Evolutionary conservation across 2,888 invertebrate genomes (phyloP).

Genomic region (Mimumesa dahlbomi): DNA sequence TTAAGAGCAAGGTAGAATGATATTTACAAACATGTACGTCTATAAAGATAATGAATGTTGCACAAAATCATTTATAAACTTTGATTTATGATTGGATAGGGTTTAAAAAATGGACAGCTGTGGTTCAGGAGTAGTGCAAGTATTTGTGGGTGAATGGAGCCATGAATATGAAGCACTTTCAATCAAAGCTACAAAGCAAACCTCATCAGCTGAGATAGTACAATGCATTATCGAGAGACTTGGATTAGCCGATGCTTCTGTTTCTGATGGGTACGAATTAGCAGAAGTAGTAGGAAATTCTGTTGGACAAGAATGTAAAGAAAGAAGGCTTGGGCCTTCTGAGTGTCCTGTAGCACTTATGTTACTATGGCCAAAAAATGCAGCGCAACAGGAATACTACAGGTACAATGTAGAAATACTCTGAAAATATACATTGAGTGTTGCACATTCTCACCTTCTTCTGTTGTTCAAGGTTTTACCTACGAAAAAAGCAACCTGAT

Average conservation of each 20-base stretch:
- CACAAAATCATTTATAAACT: not conserved
- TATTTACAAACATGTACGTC: not conserved
- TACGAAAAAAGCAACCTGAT: slow-evolving; percentile 92
- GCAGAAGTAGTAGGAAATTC: slow-evolving; percentile 94
- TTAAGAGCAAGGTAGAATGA: slow-evolving; percentile 67
- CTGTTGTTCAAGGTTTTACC: slow-evolving; percentile 90
- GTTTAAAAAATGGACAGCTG: slow-evolving; percentile 77
- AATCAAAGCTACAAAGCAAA: slow-evolving; percentile 95
- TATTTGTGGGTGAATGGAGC: slow-evolving; percentile 93
- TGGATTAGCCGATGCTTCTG: slow-evolving; percentile 82
- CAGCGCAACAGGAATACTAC: slow-evolving; percentile 80
- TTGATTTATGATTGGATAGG: slow-evolving; percentile 52
- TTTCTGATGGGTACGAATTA: slow-evolving; percentile 86
- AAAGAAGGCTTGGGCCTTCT: slow-evolving; percentile 90
- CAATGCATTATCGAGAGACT: slow-evolving; percentile 91
- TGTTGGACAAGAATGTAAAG: slow-evolving; percentile 94
- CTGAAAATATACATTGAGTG: no score
- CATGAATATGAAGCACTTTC: slow-evolving; percentile 94
- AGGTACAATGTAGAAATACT: slow-evolving; percentile 72
- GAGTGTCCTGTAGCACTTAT: slow-evolving; percentile 92
- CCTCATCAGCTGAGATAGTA: slow-evolving; percentile 95
- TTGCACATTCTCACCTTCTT: no score
- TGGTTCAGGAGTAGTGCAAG: slow-evolving; percentile 83
- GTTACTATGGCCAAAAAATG: slow-evolving; percentile 90
- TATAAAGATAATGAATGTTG: not conserved